phyloP scores from a whole-genome alignment of 2,888 invertebrate species.

The Drosophila cognata region DNA sequence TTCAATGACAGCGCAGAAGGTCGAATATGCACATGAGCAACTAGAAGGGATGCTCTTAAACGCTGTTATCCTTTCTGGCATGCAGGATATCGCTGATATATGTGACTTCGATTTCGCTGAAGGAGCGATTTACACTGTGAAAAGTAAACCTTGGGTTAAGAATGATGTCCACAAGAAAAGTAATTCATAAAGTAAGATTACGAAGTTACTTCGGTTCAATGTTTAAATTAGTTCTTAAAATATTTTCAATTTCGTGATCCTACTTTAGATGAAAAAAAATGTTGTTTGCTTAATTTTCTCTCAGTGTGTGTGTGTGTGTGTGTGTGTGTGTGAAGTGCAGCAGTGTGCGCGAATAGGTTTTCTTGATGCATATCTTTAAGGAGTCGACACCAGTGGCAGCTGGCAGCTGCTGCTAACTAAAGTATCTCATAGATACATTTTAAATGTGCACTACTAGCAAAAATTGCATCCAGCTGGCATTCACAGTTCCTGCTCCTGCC shows the following conservation, averaged over 20 bases:
- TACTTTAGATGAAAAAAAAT: neutral
- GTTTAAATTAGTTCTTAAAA: neutral
- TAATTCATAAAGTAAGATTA: neutral
- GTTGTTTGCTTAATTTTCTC: neutral
- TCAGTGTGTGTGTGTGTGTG: neutral
- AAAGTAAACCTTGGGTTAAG: neutral
- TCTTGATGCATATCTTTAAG: constrained; percentile 45
- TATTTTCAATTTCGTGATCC: neutral
- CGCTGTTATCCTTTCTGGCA: constrained; percentile 46
- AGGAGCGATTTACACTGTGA: neutral
- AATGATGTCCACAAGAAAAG: neutral
- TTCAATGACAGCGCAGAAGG: constrained; percentile 76
- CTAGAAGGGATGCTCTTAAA: constrained; percentile 45
- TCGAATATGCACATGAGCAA: constrained; percentile 44
- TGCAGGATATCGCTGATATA: constrained; percentile 73
- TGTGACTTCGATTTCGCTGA: constrained; percentile 61
- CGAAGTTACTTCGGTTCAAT: neutral
- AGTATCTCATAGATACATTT: constrained; percentile 73
- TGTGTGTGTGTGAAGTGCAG: constrained; percentile 13
- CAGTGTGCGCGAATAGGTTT: constrained; percentile 12
- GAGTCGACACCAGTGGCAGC: constrained; percentile 45
- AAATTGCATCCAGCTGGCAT: constrained; percentile 42
- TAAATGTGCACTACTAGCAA: constrained; percentile 40
- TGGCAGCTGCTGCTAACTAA: constrained; percentile 45
- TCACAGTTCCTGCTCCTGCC: constrained; percentile 2